Conservation (phyloP, 2,888 invertebrate genomes). For the Philereme vetulata region DNA sequence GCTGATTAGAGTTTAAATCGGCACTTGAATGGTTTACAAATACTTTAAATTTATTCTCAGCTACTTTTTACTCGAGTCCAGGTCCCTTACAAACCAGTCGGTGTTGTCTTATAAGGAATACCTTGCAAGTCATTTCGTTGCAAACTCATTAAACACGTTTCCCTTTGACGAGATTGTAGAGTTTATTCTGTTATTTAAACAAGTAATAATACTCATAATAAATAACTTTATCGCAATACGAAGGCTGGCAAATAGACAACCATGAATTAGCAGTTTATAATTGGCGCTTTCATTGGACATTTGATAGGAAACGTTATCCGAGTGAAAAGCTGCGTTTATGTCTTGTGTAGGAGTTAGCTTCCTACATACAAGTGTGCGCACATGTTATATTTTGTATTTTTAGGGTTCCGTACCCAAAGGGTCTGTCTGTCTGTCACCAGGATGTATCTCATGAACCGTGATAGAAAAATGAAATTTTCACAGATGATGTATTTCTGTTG, state of each 20-base stretch:
- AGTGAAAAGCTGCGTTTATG: constrained; percentile 32
- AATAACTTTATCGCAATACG: constrained; percentile 16
- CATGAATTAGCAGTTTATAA: constrained; percentile 36
- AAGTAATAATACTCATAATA: constrained; percentile 18
- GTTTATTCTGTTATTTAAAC: constrained; percentile 22
- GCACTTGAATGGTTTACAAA: constrained; percentile 24
- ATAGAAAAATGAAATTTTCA: too few species aligned
- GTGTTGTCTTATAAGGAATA: constrained; percentile 12
- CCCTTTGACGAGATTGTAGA: constrained; percentile 20
- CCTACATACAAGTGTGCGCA: not conserved
- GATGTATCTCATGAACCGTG: too few species aligned
- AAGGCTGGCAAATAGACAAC: constrained; percentile 30
- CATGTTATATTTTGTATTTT: not conserved
- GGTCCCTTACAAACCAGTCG: constrained; percentile 21
- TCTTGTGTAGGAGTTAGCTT: constrained; percentile 27
- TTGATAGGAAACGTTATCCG: constrained; percentile 35
- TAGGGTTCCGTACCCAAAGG: too few species aligned
- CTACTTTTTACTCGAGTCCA: constrained; percentile 21
- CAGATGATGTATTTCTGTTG: too few species aligned
- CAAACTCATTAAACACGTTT: constrained; percentile 18
- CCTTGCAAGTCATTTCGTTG: constrained; percentile 16
- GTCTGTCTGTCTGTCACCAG: too few species aligned
- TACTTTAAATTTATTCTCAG: constrained; percentile 22
- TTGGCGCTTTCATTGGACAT: constrained; percentile 39
- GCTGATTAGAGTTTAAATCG: constrained; percentile 25